Base-by-base conservation (phyloP, 2,113 vertebrate genomes). In the Alligator mississippiensis region DNA sequence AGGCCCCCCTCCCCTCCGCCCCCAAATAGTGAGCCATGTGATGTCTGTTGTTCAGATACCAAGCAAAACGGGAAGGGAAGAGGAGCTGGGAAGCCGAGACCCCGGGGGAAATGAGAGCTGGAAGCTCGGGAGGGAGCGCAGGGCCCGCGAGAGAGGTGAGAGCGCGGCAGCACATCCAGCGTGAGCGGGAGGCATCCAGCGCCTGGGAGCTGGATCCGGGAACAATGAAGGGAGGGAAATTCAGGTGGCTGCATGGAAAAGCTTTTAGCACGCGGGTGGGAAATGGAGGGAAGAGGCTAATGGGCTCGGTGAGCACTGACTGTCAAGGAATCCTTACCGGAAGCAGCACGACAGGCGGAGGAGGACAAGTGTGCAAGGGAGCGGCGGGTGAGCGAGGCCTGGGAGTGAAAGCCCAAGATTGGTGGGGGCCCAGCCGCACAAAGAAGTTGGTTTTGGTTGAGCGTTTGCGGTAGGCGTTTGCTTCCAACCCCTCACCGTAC, bases 331-430 rank as follows among this genome's bases (percentile, higher is more conserved):
- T 47, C 6, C 30, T 14, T 57, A 18, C 9, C 57, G 12, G 66
- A 25, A 24, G 4, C 34, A 47, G 13, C 6, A 21, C 21, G 30
- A 28, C 4, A 75, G 25, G 11, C 22, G 3, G 17, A 3, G 13
- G n/a, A 62, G 38, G 59, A 58, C 47, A 59, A 9, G 28, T 60
- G 68, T 30, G 57, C 28, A 70, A 11, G 55, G 64, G 30, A 22
- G 28, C 34, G 0, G 0, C 0, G 27, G 85, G 76, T 85, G 21
- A 3, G 34, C 17, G 13, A 25, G 81, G 58, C 76, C 0, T 0
- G 57, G 9, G 75, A 68, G 28, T 68, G 72, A 80, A 72, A 58
- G 28, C 30, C 34, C 0, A 2, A 60, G 70, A 68, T 19, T 0
- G 0, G 76, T 64, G 68, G 28, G 77, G 72, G 72, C 72, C 1